Evolutionary conservation across 2,113 vertebrate species (phyloP), one percentile per base, ranked within the genome.

Genomic region (Clupea harengus): DNA sequence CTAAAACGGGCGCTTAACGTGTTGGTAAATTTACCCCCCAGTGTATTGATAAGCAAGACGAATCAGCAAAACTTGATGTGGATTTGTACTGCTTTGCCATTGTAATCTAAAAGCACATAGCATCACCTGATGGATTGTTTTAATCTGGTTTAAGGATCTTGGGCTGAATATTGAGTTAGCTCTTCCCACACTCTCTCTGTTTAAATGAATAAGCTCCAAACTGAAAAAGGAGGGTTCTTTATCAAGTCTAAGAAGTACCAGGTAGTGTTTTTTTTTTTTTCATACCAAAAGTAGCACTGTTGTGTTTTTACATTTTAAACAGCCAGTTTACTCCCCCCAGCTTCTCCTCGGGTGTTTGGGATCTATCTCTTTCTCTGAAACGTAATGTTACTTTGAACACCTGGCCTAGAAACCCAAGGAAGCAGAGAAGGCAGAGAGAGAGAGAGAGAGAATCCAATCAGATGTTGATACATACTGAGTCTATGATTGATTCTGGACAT

Each of bases 301-400:
- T 93, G 89, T 91, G 89, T 89, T 83, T 54, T 60, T 91, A 91
- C 90, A 86, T 88, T 86, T 86, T 87, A 88, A 89, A 89, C 83
- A 82, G 89, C 90, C 86, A 86, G 39, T 87, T 88, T 83, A 92
- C 90, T 84, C 92, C 89, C 87, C 88, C 86, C 32, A 89, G 89
- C 89, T 88, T 90, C 88, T 92, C 88, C 85, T 93, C 88, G 90
- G 86, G 89, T 92, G 90, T 92, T 91, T 94, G 90, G 89, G 91
- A 89, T 93, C 90, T 89, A 92, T 94, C 93, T 90, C 93, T 94
- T 92, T 93, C 89, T 89, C 89, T 88, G 85, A 88, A 90, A 91
- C 91, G 89, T 92, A 90, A 88, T 91, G 72, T 39, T 88, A 89
- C 91, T 89, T 88, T 85, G 39, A 86, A 82, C 87, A 60, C 88